Evolutionary conservation across 1,140 invertebrate genomes (phyloP).

Genomic region (Danaus plexippus): DNA sequence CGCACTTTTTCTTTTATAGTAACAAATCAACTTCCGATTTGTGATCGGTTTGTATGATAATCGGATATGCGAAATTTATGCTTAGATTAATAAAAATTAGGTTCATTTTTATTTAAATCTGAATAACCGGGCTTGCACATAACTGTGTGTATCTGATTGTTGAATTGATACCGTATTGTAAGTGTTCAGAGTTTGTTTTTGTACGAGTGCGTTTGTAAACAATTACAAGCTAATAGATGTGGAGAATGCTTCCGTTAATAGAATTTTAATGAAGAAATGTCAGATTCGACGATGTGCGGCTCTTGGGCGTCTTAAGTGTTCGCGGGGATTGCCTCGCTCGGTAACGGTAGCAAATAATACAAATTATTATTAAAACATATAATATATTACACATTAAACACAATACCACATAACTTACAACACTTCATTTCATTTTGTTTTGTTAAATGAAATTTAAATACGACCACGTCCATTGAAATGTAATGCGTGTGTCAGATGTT

Average conservation of each 20-base stretch:
- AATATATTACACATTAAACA: no score
- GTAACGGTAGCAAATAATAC: constrained; percentile 34
- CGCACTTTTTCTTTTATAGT: constrained; percentile 30
- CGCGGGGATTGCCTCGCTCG: constrained; percentile 34
- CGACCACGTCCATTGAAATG: no score
- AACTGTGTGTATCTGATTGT: background rate
- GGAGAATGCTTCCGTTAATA: constrained; percentile 68
- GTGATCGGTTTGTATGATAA: background rate
- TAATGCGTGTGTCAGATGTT: no score
- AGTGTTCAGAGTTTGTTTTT: constrained; percentile 21
- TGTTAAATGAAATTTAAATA: no score
- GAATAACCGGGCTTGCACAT: constrained; percentile 7
- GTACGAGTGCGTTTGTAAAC: constrained; percentile 12
- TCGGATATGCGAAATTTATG: constrained; percentile 25
- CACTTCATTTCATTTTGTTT: no score
- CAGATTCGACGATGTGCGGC: constrained; percentile 53
- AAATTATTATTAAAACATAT: no score
- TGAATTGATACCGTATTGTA: constrained; percentile 9
- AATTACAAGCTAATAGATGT: constrained; percentile 30
- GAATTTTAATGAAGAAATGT: constrained; percentile 70
- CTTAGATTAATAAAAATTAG: constrained; percentile 18
- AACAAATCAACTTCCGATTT: constrained; percentile 55
- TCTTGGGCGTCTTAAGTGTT: constrained; percentile 64
- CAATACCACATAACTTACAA: no score
- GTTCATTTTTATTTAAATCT: constrained; percentile 16